Base-by-base conservation (phyloP, 2,797 vertebrate species). In the Percopsis omiscomaycus region DNA sequence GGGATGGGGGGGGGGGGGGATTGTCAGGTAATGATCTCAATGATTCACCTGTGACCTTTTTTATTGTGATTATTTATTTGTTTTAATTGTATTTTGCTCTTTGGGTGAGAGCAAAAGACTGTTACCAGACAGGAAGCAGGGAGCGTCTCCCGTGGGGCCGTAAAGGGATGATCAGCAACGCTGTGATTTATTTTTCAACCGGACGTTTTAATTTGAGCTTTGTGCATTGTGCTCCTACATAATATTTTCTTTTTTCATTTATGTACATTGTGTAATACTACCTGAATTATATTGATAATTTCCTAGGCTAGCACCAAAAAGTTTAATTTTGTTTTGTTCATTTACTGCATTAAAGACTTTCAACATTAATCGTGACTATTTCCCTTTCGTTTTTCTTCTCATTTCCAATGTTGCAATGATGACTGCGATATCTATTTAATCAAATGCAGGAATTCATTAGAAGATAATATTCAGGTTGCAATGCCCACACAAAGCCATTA, bases 321-420 rank as follows among this genome's bases (percentile, higher is more conserved):
- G 75, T 88, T 81, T 84, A 86, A 81, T 70, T 73, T 73, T 55
- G 44, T 69, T 71, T 74, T 56, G 49, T 79, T 80, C 77, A 80
- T 82, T 86, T 82, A 73, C 83, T 87, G 88, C 86, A 93, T 92
- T 93, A 94, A 93, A 93, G 69, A 80, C 74, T 86, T 91, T 88
- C 62, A 89, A 89, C 81, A 81, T 70, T 77, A 59, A 5, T 10
- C 1, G 2, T 65, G 27, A 16, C 28, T 5, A 5, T 5, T 45
- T 5, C 5, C 11, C 44, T 12, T 45, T 45, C 22, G 22, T 22
- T 22, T 22, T 22, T 22, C 22, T 22, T 22, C 22, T 22, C 22
- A 22, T 22, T 22, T 22, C 22, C 22, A 22, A 22, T 22, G 22
- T 22, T 22, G 22, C 22, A 22, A 22, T 22, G 22, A 22, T 22